phyloP scores from a whole-genome alignment of 1,140 invertebrate genomes.

The Rhyzopertha dominica region DNA sequence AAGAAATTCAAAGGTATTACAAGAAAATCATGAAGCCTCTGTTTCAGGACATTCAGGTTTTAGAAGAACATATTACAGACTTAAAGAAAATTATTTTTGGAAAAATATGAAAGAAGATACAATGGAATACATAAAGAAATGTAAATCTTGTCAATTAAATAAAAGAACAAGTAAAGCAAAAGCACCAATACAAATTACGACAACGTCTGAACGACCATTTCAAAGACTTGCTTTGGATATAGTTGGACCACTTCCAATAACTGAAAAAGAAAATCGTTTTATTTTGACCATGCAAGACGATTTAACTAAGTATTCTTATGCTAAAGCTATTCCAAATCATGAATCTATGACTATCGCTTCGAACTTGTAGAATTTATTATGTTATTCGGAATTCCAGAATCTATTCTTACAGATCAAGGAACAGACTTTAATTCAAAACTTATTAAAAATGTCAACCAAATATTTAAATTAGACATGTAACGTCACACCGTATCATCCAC shows the following conservation, averaged over 20 bases:
- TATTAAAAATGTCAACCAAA: too few relatives aligned
- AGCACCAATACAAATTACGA: slow-evolving; percentile 42
- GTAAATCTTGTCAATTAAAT: slow-evolving; percentile 39
- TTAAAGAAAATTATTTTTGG: slow-evolving; percentile 41
- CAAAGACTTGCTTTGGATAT: slow-evolving; percentile 34
- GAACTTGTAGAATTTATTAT: slow-evolving; percentile 33
- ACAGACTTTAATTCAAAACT: slow-evolving; percentile 18
- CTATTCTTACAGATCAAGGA: slow-evolving; percentile 38
- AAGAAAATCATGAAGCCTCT: slow-evolving; percentile 36
- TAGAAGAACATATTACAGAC: slow-evolving; percentile 37
- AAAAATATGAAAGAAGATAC: slow-evolving; percentile 40
- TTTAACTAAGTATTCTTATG: slow-evolving; percentile 33
- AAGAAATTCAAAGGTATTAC: slow-evolving; percentile 32
- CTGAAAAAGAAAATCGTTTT: slow-evolving; percentile 29
- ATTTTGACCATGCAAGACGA: slow-evolving; percentile 37
- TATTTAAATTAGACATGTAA: too few relatives aligned
- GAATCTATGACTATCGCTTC: slow-evolving; percentile 27
- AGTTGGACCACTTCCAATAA: slow-evolving; percentile 29
- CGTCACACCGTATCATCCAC: too few relatives aligned
- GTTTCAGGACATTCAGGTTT: slow-evolving; percentile 39
- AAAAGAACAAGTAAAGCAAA: slow-evolving; percentile 37
- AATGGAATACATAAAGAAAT: slow-evolving; percentile 34
- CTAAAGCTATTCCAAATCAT: slow-evolving; percentile 24
- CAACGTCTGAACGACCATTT: slow-evolving; percentile 35
- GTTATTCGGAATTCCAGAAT: slow-evolving; percentile 33